Evolutionary conservation across 2,888 invertebrate species (phyloP).

Genomic region (Andrena praecox): DNA sequence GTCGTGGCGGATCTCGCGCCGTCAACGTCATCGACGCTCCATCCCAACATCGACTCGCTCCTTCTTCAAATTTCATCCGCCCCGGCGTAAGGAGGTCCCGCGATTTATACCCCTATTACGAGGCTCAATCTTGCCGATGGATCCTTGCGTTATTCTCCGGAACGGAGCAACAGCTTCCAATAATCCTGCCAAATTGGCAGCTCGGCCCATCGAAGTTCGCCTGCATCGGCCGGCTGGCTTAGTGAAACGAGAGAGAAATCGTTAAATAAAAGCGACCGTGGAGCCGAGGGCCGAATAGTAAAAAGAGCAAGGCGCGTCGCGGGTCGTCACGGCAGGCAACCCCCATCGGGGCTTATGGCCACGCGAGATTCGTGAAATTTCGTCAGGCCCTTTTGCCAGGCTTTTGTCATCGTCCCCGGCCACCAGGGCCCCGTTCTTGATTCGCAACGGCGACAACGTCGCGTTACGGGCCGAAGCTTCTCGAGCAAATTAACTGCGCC

Average conservation of each 20-base stretch:
- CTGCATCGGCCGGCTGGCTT: slow-evolving; percentile 54
- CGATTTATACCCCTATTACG: not conserved
- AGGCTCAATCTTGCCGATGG: not conserved
- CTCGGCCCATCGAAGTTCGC: slow-evolving; percentile 39
- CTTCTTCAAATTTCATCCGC: not conserved
- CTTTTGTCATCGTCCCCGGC: slow-evolving; percentile 63
- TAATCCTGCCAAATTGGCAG: slow-evolving; percentile 67
- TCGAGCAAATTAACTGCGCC: slow-evolving; percentile 35
- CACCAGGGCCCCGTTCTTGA: slow-evolving; percentile 48
- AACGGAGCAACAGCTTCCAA: slow-evolving; percentile 44
- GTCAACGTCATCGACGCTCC: not conserved
- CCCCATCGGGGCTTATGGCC: slow-evolving; percentile 67
- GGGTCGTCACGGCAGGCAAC: slow-evolving; percentile 74
- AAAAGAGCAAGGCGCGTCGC: slow-evolving; percentile 64
- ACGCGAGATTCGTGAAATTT: slow-evolving; percentile 76
- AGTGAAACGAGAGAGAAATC: slow-evolving; percentile 73
- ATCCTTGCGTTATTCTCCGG: slow-evolving; percentile 40
- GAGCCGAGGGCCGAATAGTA: slow-evolving; percentile 54
- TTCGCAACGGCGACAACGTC: slow-evolving; percentile 59
- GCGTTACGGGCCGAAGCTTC: slow-evolving; percentile 28
- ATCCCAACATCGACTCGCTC: not conserved
- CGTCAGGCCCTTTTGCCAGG: slow-evolving; percentile 62
- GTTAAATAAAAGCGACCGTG: slow-evolving; percentile 70
- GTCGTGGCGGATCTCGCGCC: not conserved
- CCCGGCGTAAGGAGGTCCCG: not conserved